Evolutionary conservation across 2,113 vertebrate genomes (phyloP).

Genomic region (Tachycineta bicolor): DNA sequence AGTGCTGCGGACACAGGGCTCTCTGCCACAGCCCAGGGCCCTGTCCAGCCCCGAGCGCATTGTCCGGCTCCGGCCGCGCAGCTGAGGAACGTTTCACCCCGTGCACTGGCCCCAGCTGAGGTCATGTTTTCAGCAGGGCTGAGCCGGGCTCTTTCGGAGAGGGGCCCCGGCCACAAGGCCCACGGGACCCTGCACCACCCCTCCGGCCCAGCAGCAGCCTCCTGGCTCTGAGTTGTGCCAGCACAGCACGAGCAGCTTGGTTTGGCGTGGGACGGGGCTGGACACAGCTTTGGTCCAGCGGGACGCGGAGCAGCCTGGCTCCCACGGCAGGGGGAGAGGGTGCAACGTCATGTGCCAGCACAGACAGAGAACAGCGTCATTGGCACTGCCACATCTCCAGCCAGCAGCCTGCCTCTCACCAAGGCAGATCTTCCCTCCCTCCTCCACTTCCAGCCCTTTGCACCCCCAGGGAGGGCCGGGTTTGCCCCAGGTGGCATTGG

Average conservation of each 20-base stretch:
- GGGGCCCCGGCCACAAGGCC: conserved; percentile 1
- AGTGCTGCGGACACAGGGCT: fast-evolving
- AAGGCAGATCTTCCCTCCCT: background rate
- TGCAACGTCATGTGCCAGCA: background rate
- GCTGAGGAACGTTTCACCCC: conserved; percentile 46
- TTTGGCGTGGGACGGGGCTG: background rate
- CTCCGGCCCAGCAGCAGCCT: background rate
- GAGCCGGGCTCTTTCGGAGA: background rate
- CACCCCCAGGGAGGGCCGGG: background rate
- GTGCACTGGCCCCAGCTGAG: conserved; percentile 57
- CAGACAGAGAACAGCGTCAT: fast-evolving
- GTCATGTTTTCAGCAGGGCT: conserved; percentile 38
- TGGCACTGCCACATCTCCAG: background rate
- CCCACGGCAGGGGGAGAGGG: fast-evolving
- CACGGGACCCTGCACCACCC: conserved; percentile 6
- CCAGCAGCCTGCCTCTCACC: background rate
- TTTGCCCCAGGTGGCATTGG: background rate
- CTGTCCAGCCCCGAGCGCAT: background rate
- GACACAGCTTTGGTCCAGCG: background rate
- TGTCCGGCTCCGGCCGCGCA: fast-evolving
- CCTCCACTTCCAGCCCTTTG: background rate
- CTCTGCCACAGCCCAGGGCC: background rate
- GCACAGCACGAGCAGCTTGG: background rate
- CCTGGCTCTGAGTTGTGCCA: background rate
- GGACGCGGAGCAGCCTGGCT: background rate